These are phyloP conservation scores for Pteria penguin DNA, from an alignment of 2,888 invertebrate genomes.

Conservation along the genomic window DNA sequence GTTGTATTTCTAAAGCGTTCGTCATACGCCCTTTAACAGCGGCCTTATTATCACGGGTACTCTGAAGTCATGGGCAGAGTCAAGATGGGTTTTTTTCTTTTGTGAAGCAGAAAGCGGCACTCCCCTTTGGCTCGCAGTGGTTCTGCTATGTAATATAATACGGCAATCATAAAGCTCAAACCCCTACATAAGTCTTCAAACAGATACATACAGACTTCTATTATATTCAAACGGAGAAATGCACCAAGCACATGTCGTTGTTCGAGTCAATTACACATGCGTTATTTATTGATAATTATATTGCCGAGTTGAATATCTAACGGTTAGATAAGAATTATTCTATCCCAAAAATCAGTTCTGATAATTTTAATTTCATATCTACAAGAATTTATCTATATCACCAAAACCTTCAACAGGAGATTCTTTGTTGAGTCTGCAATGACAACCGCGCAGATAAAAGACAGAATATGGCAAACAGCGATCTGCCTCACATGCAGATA, in stretches of 20 bases:
- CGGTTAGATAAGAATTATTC: no score
- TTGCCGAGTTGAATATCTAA: no score
- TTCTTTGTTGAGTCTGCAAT: background rate
- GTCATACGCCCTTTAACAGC: background rate
- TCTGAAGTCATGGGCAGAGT: background rate
- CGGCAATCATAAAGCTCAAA: no score
- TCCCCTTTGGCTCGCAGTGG: background rate
- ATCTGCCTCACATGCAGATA: conserved; percentile 26
- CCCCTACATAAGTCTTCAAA: no score
- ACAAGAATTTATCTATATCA: conserved; percentile 31
- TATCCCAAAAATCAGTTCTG: background rate
- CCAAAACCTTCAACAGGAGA: conserved; percentile 22
- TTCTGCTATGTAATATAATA: no score
- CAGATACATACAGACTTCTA: no score
- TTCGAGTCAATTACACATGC: no score
- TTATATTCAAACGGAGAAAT: no score
- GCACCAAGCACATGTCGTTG: no score
- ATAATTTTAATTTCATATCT: conserved; percentile 18
- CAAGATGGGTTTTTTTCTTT: no score
- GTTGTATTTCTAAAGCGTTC: background rate
- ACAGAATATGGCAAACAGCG: conserved; percentile 19
- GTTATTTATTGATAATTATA: no score
- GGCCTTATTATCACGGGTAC: background rate
- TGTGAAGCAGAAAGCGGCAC: background rate
- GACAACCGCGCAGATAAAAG: conserved; percentile 7